phyloP scores from a whole-genome alignment of 1,140 invertebrate genomes.

The Drosophila sturtevanti region DNA sequence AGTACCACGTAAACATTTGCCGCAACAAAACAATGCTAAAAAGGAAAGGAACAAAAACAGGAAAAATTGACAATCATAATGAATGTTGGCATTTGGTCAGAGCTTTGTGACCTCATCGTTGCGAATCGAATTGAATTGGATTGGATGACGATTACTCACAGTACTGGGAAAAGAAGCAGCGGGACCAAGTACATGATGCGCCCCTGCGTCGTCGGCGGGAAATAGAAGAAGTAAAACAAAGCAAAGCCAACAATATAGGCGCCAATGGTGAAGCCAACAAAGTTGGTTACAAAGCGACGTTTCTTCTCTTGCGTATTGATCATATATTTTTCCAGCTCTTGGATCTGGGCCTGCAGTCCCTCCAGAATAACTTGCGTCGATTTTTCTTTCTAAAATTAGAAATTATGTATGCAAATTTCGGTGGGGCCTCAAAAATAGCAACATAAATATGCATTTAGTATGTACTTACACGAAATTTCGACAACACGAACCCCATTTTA shows the following conservation, averaged over 20 bases:
- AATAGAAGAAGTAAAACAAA: slow-evolving; percentile 91
- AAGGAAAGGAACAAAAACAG: slow-evolving; percentile 13
- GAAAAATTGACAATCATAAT: slow-evolving; percentile 1
- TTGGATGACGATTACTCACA: slow-evolving; percentile 86
- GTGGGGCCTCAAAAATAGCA: slow-evolving; percentile 17
- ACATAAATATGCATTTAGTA: neutral
- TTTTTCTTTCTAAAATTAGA: slow-evolving; percentile 90
- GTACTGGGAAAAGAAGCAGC: slow-evolving; percentile 88
- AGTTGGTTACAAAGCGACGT: slow-evolving; percentile 90
- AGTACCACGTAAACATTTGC: slow-evolving; percentile 93
- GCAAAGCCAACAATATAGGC: slow-evolving; percentile 90
- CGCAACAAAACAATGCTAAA: slow-evolving; percentile 91
- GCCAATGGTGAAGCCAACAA: slow-evolving; percentile 91
- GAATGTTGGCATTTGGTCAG: neutral
- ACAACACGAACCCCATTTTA: slow-evolving; percentile 53
- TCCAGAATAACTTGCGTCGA: slow-evolving; percentile 90
- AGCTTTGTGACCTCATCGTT: slow-evolving; percentile 40
- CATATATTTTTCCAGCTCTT: slow-evolving; percentile 90
- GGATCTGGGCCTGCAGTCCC: slow-evolving; percentile 91
- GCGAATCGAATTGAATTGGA: neutral
- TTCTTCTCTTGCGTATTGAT: slow-evolving; percentile 90
- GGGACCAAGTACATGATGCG: slow-evolving; percentile 89
- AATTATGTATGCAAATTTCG: slow-evolving; percentile 50
- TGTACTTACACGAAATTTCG: slow-evolving; percentile 56
- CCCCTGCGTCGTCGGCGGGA: slow-evolving; percentile 87